These are phyloP conservation scores for Papilio protenor DNA, from an alignment of 2,888 invertebrate species.

Conservation along the genomic window DNA sequence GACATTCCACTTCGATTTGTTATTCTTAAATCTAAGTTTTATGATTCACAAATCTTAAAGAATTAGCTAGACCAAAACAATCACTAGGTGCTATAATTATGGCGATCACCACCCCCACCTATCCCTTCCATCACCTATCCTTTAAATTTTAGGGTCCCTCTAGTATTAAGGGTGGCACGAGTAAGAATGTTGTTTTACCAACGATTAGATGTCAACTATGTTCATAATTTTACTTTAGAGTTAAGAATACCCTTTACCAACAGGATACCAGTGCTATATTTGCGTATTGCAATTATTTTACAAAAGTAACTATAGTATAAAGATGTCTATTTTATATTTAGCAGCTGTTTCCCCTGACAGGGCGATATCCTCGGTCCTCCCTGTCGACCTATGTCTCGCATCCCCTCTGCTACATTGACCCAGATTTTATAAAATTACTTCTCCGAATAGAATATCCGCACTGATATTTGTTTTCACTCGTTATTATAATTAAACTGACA, in stretches of 20 bases:
- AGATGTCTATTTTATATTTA: background rate
- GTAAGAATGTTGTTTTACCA: no score
- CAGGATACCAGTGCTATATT: background rate
- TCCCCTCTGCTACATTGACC: constrained; percentile 31
- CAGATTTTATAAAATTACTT: constrained; percentile 27
- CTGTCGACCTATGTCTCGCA: constrained; percentile 33
- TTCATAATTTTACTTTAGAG: no score
- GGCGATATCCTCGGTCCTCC: background rate
- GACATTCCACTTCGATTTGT: background rate
- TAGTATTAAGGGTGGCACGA: no score
- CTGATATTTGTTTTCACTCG: constrained; percentile 5
- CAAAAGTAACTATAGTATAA: background rate
- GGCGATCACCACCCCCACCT: background rate
- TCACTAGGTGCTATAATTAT: background rate
- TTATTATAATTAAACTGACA: background rate
- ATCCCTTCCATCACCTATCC: no score
- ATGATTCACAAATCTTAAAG: background rate
- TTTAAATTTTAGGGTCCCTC: no score
- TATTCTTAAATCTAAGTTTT: background rate
- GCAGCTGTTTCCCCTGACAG: constrained; percentile 11
- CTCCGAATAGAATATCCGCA: constrained; percentile 11
- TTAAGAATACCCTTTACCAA: no score
- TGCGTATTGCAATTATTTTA: background rate
- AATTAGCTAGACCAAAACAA: background rate
- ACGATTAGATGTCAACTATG: no score